Evolutionary conservation across 2,113 vertebrate species (phyloP), one percentile per base, ranked within the genome.

Genomic region (Thunnus maccoyii): DNA sequence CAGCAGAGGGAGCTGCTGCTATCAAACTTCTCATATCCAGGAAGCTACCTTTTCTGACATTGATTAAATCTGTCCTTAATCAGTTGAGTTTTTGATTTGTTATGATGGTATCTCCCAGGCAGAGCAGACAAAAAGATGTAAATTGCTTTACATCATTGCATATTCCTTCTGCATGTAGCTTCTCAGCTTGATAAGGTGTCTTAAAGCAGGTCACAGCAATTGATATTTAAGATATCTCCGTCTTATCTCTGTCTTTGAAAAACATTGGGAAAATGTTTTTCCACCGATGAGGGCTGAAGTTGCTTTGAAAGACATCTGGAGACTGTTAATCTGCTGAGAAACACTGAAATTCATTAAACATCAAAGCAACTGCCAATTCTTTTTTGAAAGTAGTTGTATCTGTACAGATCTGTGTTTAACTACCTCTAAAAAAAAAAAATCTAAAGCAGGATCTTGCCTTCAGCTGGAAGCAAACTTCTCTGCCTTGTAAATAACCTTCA

Each of bases 1-100:
- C 94, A 92, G 76, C 77, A 94, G 94, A 93, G 88, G 91, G 90
- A 25, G 56, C 61, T 83, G 52, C 72, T 1, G 22, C 60, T 83
- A 77, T 80, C 55, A 61, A 52, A 71, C 20, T 16, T n/a, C 14
- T 48, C 20, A 25, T 2, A 4, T 4, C 12, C 18, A 48, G 66
- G 13, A 44, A 18, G 9, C 60, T 61, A 3, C 4, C 20, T 56
- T 4, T 61, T 13, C 61, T 58, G 7, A n/a, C 17, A 11, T 32
- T 48, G 4, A 54, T 41, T 20, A 57, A 82, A 63, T 36, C 20
- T 58, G 3, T 46, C 60, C 48, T 30, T 9, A 18, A 61, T 7
- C 22, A 63, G 2, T 54, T 79, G 3, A 51, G 50, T 70, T 83
- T 58, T 17, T 75, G 3, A 41, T 82, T 67, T 73, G 52, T 75